phyloP scores from a whole-genome alignment of 2,113 vertebrate genomes.

The Percina caprodes region DNA sequence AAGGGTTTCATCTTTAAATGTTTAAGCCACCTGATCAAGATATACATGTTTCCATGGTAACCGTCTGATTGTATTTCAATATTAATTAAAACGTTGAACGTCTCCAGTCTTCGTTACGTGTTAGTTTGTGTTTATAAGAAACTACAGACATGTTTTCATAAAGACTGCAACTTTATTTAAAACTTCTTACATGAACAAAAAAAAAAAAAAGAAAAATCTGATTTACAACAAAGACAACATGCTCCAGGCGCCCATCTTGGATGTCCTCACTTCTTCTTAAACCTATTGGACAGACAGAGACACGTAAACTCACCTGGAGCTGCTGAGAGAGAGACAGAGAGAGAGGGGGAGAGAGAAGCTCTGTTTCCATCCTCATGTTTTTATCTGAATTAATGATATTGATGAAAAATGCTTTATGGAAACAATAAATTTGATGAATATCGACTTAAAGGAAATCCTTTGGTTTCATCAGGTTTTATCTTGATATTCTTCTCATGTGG shows the following conservation, averaged over 20 bases:
- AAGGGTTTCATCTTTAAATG: neutral
- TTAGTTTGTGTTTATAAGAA: neutral
- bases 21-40: neutral
- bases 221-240: too few relatives aligned
- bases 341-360: too few relatives aligned
- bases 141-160: neutral
- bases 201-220: too few relatives aligned
- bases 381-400: too few relatives aligned
- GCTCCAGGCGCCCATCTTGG: neutral
- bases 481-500: too few relatives aligned
- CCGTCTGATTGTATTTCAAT: conserved; percentile 27
- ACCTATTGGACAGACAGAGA: conserved; percentile 45
- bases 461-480: too few relatives aligned
- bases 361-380: too few relatives aligned
- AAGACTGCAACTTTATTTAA: conserved; percentile 37
- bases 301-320: too few relatives aligned
- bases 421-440: too few relatives aligned
- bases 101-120: neutral
- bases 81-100: conserved; percentile 27
- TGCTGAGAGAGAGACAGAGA: neutral
- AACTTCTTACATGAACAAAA: conserved; percentile 13
- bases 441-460: too few relatives aligned
- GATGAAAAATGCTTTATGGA: too few relatives aligned
- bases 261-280: conserved; percentile 58
- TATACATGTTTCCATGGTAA: neutral